Conservation (phyloP, 2,888 invertebrate species). For the Microctonus hyperodae region DNA sequence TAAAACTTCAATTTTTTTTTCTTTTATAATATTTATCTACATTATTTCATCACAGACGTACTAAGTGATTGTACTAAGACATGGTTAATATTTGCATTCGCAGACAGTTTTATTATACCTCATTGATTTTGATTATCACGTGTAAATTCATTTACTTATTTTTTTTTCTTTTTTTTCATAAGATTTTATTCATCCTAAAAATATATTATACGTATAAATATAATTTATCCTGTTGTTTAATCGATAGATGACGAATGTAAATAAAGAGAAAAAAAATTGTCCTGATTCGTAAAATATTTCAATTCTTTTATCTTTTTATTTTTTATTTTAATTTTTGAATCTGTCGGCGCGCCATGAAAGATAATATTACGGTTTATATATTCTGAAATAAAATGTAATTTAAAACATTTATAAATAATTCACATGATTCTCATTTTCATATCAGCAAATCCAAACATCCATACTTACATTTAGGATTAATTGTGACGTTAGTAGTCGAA, state of each 20-base stretch:
- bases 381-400: not conserved
- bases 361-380: not conserved
- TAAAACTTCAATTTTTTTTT: not conserved
- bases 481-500: not conserved
- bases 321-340: not conserved
- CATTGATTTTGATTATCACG: not conserved
- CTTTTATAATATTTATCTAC: too few relatives aligned
- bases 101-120: not conserved
- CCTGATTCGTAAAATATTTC: not conserved
- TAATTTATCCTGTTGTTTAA: too few relatives aligned
- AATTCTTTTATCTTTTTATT: not conserved
- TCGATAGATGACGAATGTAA: too few relatives aligned
- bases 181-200: not conserved
- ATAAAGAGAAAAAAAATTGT: too few relatives aligned
- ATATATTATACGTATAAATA: too few relatives aligned
- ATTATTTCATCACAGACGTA: not conserved
- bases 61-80: not conserved
- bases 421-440: not conserved
- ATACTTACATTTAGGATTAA: slow-evolving; percentile 1
- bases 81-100: not conserved
- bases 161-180: not conserved
- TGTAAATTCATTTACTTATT: not conserved
- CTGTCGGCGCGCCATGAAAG: not conserved
- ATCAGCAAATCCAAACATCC: slow-evolving; percentile 26
- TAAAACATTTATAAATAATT: not conserved